Evolutionary conservation across 2,113 vertebrate genomes (phyloP).

Genomic region (Pomatorhinus ruficollis): DNA sequence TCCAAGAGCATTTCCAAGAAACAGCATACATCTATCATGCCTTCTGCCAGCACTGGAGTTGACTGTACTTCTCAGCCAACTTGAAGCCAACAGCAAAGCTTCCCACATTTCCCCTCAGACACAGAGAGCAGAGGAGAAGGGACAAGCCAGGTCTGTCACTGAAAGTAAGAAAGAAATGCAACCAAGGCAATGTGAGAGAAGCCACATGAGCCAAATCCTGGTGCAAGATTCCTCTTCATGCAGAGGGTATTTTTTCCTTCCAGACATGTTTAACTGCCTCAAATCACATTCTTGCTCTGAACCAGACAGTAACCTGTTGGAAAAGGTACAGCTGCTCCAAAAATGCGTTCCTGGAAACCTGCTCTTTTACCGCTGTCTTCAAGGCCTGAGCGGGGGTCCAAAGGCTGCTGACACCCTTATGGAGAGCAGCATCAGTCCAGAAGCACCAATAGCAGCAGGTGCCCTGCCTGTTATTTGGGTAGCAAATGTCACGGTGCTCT

Average conservation of each 20-base stretch:
- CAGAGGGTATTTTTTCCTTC: neutral
- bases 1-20: neutral
- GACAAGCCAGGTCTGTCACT: neutral
- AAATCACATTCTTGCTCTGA: neutral
- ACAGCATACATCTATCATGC: fast-evolving
- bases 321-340: neutral
- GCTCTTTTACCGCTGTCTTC: neutral
- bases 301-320: neutral
- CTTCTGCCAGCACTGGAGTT: fast-evolving
- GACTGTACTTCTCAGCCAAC: neutral
- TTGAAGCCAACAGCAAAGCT: neutral
- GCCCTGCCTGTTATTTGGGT: neutral
- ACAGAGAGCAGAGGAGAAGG: neutral
- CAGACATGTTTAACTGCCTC: neutral
- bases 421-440: neutral
- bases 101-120: neutral
- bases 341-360: neutral
- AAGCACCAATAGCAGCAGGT: neutral
- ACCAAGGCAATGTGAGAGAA: neutral
- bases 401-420: neutral
- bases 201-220: neutral
- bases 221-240: neutral
- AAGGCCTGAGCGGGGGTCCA: neutral
- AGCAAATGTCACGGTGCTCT: neutral
- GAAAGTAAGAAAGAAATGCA: neutral